Percentiles rank a stretch among this genome's conserved stretches.
phyloP scores from a whole-genome alignment of 2,797 vertebrate genomes.

The Holocentrus rufus region DNA sequence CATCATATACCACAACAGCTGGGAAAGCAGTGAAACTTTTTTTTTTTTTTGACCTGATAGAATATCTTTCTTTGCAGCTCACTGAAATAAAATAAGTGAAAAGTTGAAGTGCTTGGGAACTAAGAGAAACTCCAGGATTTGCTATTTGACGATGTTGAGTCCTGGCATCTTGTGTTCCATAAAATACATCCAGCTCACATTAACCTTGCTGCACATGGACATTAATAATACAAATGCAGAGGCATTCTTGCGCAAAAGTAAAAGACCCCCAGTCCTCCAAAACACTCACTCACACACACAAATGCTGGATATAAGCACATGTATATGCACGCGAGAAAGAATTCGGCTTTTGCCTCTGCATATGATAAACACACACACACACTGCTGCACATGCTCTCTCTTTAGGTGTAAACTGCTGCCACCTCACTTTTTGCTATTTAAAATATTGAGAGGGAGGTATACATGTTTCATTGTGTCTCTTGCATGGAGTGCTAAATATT shows the following conservation, averaged over 20 bases:
- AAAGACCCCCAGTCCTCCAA: background rate
- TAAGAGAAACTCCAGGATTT: background rate
- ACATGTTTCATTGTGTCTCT: conserved; percentile 35
- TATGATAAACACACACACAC: background rate
- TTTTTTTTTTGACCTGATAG: background rate
- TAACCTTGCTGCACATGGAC: background rate
- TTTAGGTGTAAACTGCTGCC: conserved; percentile 29
- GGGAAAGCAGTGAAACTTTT: too few relatives aligned
- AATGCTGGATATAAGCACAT: background rate
- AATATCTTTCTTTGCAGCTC: conserved; percentile 5
- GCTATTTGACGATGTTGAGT: conserved; percentile 3
- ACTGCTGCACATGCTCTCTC: background rate
- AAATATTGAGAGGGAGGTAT: conserved; percentile 34
- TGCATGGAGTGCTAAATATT: conserved; percentile 10
- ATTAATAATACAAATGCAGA: conserved; percentile 13
- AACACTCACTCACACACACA: background rate
- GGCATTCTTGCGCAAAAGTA: background rate
- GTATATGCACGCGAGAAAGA: background rate
- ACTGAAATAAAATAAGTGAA: background rate
- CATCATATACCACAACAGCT: too few relatives aligned
- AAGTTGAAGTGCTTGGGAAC: conserved; percentile 1
- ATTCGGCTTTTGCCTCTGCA: too few relatives aligned
- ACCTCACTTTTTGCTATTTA: conserved; percentile 7
- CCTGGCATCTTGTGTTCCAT: background rate
- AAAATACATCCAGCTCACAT: background rate